Evolutionary conservation across 1,140 invertebrate species (phyloP), one percentile per base, ranked within the genome.

Genomic region (Bombus cullumanus): DNA sequence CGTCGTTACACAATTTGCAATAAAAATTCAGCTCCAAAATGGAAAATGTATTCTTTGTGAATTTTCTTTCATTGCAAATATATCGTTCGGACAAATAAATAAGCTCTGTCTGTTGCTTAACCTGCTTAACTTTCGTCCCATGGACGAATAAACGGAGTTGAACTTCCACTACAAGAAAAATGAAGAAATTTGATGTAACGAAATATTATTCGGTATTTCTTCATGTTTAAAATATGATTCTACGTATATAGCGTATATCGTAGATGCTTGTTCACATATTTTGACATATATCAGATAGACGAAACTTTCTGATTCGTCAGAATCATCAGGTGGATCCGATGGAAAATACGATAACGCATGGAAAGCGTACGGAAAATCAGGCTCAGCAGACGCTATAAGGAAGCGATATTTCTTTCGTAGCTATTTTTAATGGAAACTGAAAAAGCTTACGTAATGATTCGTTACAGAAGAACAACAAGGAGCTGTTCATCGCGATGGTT

Each of bases 351-450:
- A 82, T 82, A 82, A 37, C 12, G 39, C 31, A 1, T 82, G 81
- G 59, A 75, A 82, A 74, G 57, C 81, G 39, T 18, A 47, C 15
- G 81, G 81, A 75, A 82, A 82, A 82, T 43, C 25, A 57, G 9
- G 71, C 2, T 43, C 31, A 22, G 25, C n/a, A 13, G 9, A 10
- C n/a, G 22, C n/a, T 22, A 75, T n/a, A 64, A 82, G 81, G 71
- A 82, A 82, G 59, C 69, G 71, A 15, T 37, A 18, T 34, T 37
- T 10, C 41, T 34, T 82, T 82, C 53, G 25, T 41, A 75, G 25
- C n/a, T 18, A 39, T 73, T 75, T 34, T 62, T 13, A 82, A 82
- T 75, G 71, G 57, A 47, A 47, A 82, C 34, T 37, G 71, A n/a
- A 74, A 74, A 75, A 62, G 53, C 22, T 82, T 82, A 37, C 57